Percentiles rank a stretch among this genome's conserved stretches.
Evolutionary conservation across 1,140 invertebrate species (phyloP).

Genomic region (Contarinia nasturtii): DNA sequence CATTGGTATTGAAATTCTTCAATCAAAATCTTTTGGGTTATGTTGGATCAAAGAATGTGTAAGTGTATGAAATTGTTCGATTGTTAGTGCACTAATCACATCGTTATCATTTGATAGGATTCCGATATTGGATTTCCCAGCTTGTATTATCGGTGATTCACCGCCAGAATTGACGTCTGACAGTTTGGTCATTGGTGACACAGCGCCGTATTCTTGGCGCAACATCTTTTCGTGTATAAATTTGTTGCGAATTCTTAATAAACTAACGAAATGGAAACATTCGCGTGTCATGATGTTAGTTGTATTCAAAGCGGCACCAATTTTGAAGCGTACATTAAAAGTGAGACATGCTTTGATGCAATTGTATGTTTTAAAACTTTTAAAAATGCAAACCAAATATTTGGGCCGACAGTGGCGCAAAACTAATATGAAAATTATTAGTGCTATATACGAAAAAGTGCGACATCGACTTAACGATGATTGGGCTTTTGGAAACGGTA

Average conservation of each 20-base stretch:
- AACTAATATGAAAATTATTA: slow-evolving; percentile 99
- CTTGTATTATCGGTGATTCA: slow-evolving; percentile 90
- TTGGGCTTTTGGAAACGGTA: slow-evolving; percentile 92
- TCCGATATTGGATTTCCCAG: slow-evolving; percentile 85
- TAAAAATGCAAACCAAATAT: slow-evolving; percentile 99
- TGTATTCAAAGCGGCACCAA: slow-evolving; percentile 97
- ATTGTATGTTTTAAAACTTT: slow-evolving; percentile 88
- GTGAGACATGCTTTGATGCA: slow-evolving; percentile 95
- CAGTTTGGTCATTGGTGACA: slow-evolving; percentile 78
- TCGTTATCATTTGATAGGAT: slow-evolving; percentile 38
- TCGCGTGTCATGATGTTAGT: slow-evolving; percentile 99
- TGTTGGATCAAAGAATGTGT: slow-evolving; percentile 85
- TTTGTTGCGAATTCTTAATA: slow-evolving; percentile 89
- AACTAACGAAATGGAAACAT: slow-evolving; percentile 98
- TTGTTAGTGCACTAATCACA: slow-evolving; percentile 4
- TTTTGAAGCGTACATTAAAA: slow-evolving; percentile 90
- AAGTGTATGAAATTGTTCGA: slow-evolving; percentile 17
- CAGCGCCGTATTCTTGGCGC: slow-evolving; percentile 81
- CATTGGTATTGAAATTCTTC: slow-evolving; percentile 95
- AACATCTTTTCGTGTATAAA: slow-evolving; percentile 99
- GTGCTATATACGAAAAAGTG: slow-evolving; percentile 96
- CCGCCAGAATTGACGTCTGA: slow-evolving; percentile 77
- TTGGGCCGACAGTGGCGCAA: slow-evolving; percentile 97
- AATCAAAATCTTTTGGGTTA: slow-evolving; percentile 97
- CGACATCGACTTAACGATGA: slow-evolving; percentile 91